Base-by-base conservation (phyloP, 2,113 vertebrate genomes). In the Dicaeum eximium region DNA sequence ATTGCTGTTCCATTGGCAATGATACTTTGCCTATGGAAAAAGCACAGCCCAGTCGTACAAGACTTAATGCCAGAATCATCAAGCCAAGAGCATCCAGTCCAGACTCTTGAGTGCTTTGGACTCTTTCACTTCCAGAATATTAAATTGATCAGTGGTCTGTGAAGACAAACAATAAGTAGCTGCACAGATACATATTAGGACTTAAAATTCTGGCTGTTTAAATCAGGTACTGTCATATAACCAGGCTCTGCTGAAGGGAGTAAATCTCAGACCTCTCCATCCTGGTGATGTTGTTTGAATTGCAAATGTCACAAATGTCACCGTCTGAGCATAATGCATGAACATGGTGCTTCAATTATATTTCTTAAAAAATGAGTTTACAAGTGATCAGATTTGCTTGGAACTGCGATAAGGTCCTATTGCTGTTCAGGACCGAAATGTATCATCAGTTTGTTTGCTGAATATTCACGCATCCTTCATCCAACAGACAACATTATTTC, bases 201-300 rank as follows among this genome's bases (percentile, higher is more conserved):
- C 66, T 79, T 96, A 42, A 96, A 93, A 92, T 65, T 86, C 47
- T 91, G 61, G 24, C 91, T 97, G 30, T 96, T 87, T 87, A 73
- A 69, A 86, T 94, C 96, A 91, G 91, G 62, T 86, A 38, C 15
- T 87, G 6, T 42, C 37, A 51, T 40, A 67, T 66, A 58, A 79
- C 57, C 56, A 45, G 79, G 27, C 75, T 92, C 73, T 88, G 38
- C 74, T 90, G 18, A 77, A 91, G 92, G 83, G 50, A 95, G 48
- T 97, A 91, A 81, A 94, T 97, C 86, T 97, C 71, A 87, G 78
- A 50, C 53, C 50, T 96, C 58, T 96, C 51, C 44, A 51, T 97
- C 72, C 96, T 75, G 24, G 69, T 97, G 97, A 95, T 77, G 47
- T 82, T 88, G 88, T 95, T 96, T 86, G 96, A 97, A 98, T 96